Percentiles rank a stretch among this genome's conserved stretches.
These are phyloP conservation scores for Buphagus erythrorhynchus DNA, from an alignment of 2,797 vertebrate genomes.

Conservation along the genomic window DNA sequence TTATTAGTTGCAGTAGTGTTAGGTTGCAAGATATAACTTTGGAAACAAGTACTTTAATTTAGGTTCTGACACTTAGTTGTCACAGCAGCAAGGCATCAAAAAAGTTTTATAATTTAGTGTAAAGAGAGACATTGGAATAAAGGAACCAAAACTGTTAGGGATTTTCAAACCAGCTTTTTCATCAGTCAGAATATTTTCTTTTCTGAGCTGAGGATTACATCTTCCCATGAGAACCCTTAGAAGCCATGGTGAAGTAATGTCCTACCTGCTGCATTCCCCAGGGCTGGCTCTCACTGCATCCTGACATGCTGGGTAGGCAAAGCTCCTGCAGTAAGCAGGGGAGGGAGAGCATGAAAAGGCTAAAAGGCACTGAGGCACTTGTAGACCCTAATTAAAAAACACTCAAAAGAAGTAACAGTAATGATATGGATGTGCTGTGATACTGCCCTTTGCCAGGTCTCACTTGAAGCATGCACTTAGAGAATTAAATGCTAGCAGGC, in stretches of 20 bases:
- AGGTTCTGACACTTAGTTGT: not conserved
- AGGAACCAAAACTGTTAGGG: not conserved
- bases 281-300: accelerated
- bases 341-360: not conserved
- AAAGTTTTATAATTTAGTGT: not conserved
- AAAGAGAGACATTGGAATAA: not conserved
- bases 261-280: not conserved
- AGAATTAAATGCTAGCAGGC: not conserved
- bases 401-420: not conserved
- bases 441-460: not conserved
- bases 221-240: not conserved
- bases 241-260: not conserved
- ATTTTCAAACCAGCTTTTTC: not conserved
- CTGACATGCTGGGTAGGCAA: not conserved
- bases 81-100: not conserved
- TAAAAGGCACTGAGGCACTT: not conserved
- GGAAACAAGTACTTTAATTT: not conserved
- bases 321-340: not conserved
- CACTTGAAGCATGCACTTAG: not conserved
- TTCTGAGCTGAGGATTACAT: not conserved
- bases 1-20: conserved; percentile 53
- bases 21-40: conserved; percentile 63
- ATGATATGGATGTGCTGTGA: not conserved
- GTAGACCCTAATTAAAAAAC: not conserved
- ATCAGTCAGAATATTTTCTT: not conserved